Base-by-base conservation (phyloP, 2,888 invertebrate genomes). In the Vesta saturnalis region DNA sequence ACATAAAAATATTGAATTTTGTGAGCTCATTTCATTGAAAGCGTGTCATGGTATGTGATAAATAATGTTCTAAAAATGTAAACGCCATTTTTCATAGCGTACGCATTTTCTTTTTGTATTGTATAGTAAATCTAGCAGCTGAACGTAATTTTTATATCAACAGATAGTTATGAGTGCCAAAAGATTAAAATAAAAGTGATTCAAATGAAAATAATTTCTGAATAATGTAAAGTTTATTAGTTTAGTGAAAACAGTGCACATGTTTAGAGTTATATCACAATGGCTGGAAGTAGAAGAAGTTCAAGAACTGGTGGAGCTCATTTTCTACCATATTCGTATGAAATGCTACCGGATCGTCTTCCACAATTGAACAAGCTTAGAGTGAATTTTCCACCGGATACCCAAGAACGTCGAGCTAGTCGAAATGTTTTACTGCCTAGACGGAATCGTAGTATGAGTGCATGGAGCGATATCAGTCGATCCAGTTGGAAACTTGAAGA, bases 381-480 rank as follows among this genome's bases (percentile, higher is more conserved):
- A 76, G 91, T 91, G 54, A 91, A 91, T 80, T 91, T 91, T 78
- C 90, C 87, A 6, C 89, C 88, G 83, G 88, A 81, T 84, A 85
- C 83, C 81, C 84, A 80, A 86, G 87, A 81, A 57, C 75, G 83
- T 21, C 83, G 87, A 10, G 83, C 85, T 47, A 84, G 84, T 72
- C 79, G 82, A 57, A 77, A 81, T 8, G 79, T 86, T 16, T 82
- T 86, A 43, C 71, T 80, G 63, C 85, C 87, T 6, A 81, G 84
- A 54, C 85, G 87, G 73, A 87, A 87, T 74, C 84, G 88, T 39
- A 94, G 94, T 73, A 92, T 94, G 92, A 94, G 94, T 79, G 94
- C 93, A 43, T 94, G 94, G 94, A 94, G 94, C 79, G 94, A 94
- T 80, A 90, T 94, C 81, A 94, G 94, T 78, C 88, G 94, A 64